Evolutionary conservation across 2,888 invertebrate species (phyloP), one percentile per base, ranked within the genome.

Genomic region (Acleris sparsana): DNA sequence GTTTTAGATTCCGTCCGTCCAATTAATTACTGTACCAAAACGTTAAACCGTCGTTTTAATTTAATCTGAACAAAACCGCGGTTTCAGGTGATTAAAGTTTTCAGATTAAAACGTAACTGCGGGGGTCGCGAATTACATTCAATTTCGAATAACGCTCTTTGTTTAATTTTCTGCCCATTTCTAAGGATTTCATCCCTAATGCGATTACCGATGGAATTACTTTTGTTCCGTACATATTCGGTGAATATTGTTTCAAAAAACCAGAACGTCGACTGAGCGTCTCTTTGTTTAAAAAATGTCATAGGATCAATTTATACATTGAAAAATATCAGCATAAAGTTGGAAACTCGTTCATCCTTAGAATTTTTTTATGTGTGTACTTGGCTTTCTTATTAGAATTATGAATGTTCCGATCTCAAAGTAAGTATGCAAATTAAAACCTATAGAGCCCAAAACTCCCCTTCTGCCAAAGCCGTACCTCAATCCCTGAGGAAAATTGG

Each of bases 101-200:
- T 62, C 53, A 57, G 62, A 56, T 60, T 63, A 71, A 70, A 70
- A 65, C 62, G 63, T 53, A 67, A 53, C 51, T 51, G 53, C 68
- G 46, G 46, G 18, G 55, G 62, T 70, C 80, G 66, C 79, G 77
- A 83, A 86, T 86, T 84, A 83, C 78, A 78, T 79, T 83, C 75
- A 80, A 82, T 80, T 82, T 80, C 75, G 77, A 81, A 81, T 78
- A 78, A 73, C 75, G 70, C 64, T 73, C 70, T 73, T 71, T 78
- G 79, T 82, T 82, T 81, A 83, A 85, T 87, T 86, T 82, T 75
- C 75, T 64, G 75, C 78, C 78, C 81, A 82, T 83, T 84, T 78
- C 71, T 73, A 75, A 79, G 46, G 16, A 57, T 57, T 57, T 46
- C 52, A 46, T 6, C 79, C 79, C 63, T 48, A 22, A 43, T 48